These are phyloP conservation scores for Typhlomys cinereus DNA, from an alignment of 2,113 vertebrate genomes.

Conservation along the genomic window DNA sequence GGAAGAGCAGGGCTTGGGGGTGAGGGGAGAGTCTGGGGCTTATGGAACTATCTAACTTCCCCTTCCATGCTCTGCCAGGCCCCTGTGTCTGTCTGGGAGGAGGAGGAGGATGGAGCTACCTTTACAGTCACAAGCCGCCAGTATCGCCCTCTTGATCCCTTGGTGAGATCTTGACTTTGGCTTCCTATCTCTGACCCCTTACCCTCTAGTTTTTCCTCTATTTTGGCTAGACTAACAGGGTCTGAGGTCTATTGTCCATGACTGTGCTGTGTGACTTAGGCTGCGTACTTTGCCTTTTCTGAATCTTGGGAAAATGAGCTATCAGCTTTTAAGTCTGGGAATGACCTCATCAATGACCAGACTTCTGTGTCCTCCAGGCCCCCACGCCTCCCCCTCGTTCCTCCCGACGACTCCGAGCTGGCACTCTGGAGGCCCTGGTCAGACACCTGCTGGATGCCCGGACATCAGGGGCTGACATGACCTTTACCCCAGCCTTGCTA, in stretches of 20 bases:
- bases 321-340: neutral
- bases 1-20: slow-evolving; percentile 19
- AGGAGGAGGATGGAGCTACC: slow-evolving; percentile 88
- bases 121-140: slow-evolving; percentile 88
- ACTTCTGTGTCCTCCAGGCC: slow-evolving; percentile 51
- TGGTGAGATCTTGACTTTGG: slow-evolving; percentile 67
- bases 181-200: slow-evolving; percentile 8
- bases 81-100: slow-evolving; percentile 84
- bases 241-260: neutral
- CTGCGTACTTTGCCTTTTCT: neutral
- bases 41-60: slow-evolving; percentile 62
- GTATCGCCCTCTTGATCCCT: slow-evolving; percentile 67
- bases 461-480: slow-evolving; percentile 84
- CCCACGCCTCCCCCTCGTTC: slow-evolving; percentile 64
- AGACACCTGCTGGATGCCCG: slow-evolving; percentile 88
- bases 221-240: neutral
- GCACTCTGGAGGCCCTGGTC: slow-evolving; percentile 90
- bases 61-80: slow-evolving; percentile 66
- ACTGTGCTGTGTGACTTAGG: neutral
- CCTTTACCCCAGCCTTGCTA: slow-evolving; percentile 90
- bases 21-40: neutral
- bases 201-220: neutral
- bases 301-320: neutral
- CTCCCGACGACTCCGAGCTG: slow-evolving; percentile 86
- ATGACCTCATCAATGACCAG: neutral